Base-by-base conservation (phyloP, 2,888 invertebrate species). In the Mallateleia sp. region DNA sequence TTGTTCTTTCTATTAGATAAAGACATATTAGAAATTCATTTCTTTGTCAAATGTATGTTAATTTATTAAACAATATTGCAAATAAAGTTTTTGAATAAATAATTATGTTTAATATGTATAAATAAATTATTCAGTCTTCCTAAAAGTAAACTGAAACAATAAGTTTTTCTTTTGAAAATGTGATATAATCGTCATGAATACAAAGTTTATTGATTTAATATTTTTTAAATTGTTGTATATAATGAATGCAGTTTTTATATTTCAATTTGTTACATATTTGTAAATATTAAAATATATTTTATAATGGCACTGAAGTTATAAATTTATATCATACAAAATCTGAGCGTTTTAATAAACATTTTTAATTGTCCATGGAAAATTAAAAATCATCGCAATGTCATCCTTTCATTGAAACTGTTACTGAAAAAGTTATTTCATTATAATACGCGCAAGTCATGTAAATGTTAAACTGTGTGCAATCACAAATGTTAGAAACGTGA, bases 391-490 rank as follows among this genome's bases (percentile, higher is more conserved):
- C 11, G 20, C 9, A 58, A 34, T n/a, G 20, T 18, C 32, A 24
- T 32, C 6, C n/a, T 24, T 58, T 24, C 14, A 18, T 34, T 58
- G n/a, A 20, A 58, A 32, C 28, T 9, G 25, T n/a, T 32, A 32
- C 11, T 7, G 56, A 56, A 18, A 58, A 34, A 20, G 58, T 18
- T 58, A 20, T 34, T 20, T 32, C 18, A 58, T 34, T 20, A 14
- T 34, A 18, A 34, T 58, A 58, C 34, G 34, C 58, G 34, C 58
- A 56, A 56, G 56, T 56, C 56, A 56, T 54, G 54, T 54, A 54
- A 24, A 54, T 54, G 54, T 54, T 54, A 54, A 54, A 38, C 28
- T 28, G 56, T 54, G 54, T 56, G 56, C 56, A 58, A 58, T 58
- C 58, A 58, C 20, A 58, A 34, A 38, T 56, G 34, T 25, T 72